phyloP scores from a whole-genome alignment of 2,888 invertebrate genomes.

The Tigriopus californicus region DNA sequence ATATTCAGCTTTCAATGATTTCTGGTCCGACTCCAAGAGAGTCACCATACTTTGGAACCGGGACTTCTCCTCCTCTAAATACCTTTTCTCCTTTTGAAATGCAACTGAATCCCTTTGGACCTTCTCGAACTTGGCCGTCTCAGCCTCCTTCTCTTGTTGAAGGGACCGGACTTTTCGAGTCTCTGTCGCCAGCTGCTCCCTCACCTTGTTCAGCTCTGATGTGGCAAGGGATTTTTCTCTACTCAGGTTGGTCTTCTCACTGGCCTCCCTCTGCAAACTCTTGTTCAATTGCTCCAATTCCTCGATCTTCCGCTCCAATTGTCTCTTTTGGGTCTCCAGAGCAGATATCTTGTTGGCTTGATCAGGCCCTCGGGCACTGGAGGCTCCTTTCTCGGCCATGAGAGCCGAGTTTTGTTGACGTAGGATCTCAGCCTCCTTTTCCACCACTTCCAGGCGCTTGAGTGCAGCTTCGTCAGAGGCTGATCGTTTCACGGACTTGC shows the following conservation, averaged over 20 bases:
- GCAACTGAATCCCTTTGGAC: slow-evolving; percentile 21
- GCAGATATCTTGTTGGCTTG: slow-evolving; percentile 21
- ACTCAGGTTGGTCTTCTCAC: slow-evolving; percentile 16
- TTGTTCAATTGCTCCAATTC: slow-evolving; percentile 42
- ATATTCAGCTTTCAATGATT: slow-evolving; percentile 17
- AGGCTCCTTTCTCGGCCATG: slow-evolving; percentile 50
- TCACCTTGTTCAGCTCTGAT: slow-evolving; percentile 36
- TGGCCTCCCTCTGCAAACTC: slow-evolving; percentile 31
- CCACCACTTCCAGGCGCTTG: slow-evolving; percentile 52
- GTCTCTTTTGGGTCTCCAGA: slow-evolving; percentile 25
- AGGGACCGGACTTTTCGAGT: slow-evolving; percentile 55
- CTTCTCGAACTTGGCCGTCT: slow-evolving; percentile 21
- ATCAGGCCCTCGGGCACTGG: slow-evolving; percentile 29
- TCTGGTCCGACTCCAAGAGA: slow-evolving; percentile 10
- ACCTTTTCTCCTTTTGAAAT: slow-evolving; percentile 33
- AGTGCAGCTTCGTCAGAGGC: slow-evolving; percentile 43
- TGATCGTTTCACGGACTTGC: slow-evolving; percentile 33
- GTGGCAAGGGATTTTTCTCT: slow-evolving; percentile 24
- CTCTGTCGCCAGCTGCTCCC: slow-evolving; percentile 37
- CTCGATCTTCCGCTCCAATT: slow-evolving; percentile 40
- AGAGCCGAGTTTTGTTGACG: slow-evolving; percentile 55
- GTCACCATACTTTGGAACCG: slow-evolving; percentile 27
- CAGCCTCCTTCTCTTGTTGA: slow-evolving; percentile 46
- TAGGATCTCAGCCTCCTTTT: slow-evolving; percentile 51
- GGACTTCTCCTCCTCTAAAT: slow-evolving; percentile 33